phyloP scores from a whole-genome alignment of 2,888 invertebrate species.

The Pseudanteris insignis region DNA sequence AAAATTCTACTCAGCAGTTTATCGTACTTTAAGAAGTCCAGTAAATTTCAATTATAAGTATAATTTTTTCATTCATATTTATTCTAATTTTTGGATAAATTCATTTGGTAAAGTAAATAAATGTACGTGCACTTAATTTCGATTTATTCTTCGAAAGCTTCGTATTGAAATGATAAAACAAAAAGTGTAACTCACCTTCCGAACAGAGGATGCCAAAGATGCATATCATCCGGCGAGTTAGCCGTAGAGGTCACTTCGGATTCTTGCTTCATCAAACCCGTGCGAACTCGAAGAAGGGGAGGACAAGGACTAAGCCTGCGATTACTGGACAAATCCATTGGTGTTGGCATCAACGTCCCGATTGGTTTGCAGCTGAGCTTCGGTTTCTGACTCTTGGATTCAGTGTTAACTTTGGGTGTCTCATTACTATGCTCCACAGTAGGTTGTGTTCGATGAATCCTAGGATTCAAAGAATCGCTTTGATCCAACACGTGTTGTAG shows the following conservation, averaged over 20 bases:
- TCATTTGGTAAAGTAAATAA: too few species aligned
- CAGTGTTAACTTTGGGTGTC: slow-evolving; percentile 22
- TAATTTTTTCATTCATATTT: too few species aligned
- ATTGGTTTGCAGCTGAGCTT: slow-evolving; percentile 63
- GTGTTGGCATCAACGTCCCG: slow-evolving; percentile 61
- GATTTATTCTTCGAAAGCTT: too few species aligned
- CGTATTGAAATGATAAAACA: too few species aligned
- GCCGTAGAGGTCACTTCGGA: slow-evolving; percentile 63
- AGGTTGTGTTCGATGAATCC: slow-evolving; percentile 12
- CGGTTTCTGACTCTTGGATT: slow-evolving; percentile 51
- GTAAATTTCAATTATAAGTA: too few species aligned
- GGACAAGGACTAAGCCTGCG: slow-evolving; percentile 53
- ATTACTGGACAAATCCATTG: slow-evolving; percentile 60
- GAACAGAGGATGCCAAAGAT: slow-evolving; percentile 86
- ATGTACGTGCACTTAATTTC: too few species aligned
- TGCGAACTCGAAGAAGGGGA: slow-evolving; percentile 59
- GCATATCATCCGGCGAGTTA: slow-evolving; percentile 66
- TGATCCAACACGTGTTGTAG: slow-evolving; percentile 68
- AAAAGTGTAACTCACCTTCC: slow-evolving; percentile 74
- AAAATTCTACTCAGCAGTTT: too few species aligned
- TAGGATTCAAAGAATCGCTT: slow-evolving; percentile 51
- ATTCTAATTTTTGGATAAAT: too few species aligned
- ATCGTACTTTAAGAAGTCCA: too few species aligned
- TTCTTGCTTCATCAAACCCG: slow-evolving; percentile 60
- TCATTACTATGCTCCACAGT: slow-evolving; percentile 18